Evolutionary conservation across 2,113 vertebrate species (phyloP).

Genomic region (Aramus guarauna): DNA sequence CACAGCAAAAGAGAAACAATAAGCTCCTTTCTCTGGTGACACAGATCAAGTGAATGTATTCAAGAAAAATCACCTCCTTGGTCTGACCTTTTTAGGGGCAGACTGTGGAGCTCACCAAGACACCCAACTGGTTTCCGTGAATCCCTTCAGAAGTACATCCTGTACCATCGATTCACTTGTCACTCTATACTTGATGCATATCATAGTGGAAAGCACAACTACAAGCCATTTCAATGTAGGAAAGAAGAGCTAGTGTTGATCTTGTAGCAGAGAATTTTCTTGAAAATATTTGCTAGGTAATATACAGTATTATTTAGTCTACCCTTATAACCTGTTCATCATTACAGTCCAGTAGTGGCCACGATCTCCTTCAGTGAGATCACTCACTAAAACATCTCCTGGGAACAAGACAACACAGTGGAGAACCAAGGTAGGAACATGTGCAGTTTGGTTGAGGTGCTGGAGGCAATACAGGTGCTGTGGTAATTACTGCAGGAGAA

Average conservation of each 20-base stretch:
- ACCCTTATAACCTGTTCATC: neutral
- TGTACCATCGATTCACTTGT: neutral
- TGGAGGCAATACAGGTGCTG: neutral
- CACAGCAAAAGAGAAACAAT: neutral
- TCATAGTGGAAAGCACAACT: neutral
- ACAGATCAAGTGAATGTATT: neutral
- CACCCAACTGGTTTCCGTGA: neutral
- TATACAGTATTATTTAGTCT: neutral
- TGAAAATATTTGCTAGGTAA: neutral
- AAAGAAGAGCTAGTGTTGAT: neutral
- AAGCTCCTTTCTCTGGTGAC: neutral
- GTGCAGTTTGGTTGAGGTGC: neutral
- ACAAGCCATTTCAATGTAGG: neutral
- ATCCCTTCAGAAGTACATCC: neutral
- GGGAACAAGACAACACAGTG: neutral
- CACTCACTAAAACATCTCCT: neutral
- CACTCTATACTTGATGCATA: accelerated
- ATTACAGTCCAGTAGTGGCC: neutral
- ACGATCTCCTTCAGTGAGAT: neutral
- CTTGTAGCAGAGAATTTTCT: neutral
- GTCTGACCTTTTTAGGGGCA: neutral
- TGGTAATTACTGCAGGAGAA: neutral
- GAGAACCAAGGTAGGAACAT: neutral
- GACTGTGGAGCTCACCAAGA: neutral
- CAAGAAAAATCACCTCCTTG: neutral